Conservation (phyloP, 2,113 vertebrate species). For the Phycodurus eques region DNA sequence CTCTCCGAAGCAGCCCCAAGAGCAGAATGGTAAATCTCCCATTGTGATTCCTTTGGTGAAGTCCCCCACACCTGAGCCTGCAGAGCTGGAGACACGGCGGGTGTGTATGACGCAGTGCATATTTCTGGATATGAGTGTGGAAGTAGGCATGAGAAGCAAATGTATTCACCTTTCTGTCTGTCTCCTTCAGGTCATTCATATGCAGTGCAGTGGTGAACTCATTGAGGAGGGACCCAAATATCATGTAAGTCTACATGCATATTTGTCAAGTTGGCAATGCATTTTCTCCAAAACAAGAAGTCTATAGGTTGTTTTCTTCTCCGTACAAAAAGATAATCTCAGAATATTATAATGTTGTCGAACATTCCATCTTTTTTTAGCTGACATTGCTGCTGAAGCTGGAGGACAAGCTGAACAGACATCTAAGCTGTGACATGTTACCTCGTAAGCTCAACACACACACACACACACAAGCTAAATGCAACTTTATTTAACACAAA, state of each 20-base stretch:
- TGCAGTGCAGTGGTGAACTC: slow-evolving; percentile 94
- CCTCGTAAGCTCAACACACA: slow-evolving; percentile 68
- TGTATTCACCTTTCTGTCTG: neutral
- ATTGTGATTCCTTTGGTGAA: slow-evolving; percentile 87
- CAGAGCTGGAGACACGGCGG: slow-evolving; percentile 93
- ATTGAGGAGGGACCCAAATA: slow-evolving; percentile 92
- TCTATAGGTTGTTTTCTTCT: neutral
- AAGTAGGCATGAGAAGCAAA: neutral
- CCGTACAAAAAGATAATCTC: neutral
- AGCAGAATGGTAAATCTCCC: slow-evolving; percentile 85
- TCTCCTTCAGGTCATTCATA: slow-evolving; percentile 83
- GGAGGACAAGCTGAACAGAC: slow-evolving; percentile 97
- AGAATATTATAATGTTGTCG: neutral
- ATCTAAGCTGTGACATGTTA: slow-evolving; percentile 96
- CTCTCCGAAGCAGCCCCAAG: slow-evolving; percentile 86
- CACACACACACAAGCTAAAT: neutral
- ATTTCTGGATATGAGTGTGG: neutral
- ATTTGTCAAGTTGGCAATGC: neutral
- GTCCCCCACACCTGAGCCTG: slow-evolving; percentile 90
- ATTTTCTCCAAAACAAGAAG: neutral
- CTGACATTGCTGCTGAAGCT: slow-evolving; percentile 93
- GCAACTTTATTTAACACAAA: neutral
- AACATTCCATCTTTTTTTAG: slow-evolving; percentile 57
- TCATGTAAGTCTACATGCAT: slow-evolving; percentile 73
- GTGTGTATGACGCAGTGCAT: slow-evolving; percentile 57